Evolutionary conservation across 2,888 invertebrate species (phyloP).

Genomic region (Leucoptera coffeella): DNA sequence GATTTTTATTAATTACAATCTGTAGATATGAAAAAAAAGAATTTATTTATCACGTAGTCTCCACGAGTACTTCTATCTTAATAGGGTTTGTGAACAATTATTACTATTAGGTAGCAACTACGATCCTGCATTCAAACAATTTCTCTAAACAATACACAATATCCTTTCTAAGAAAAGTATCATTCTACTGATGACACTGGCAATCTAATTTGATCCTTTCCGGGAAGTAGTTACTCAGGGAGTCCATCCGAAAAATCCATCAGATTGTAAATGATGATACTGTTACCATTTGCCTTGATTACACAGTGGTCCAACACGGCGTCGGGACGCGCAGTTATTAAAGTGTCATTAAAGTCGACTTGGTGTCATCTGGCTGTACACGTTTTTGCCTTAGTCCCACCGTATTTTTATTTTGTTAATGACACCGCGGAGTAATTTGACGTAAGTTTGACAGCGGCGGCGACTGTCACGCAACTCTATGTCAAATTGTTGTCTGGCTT

Average conservation of each 20-base stretch:
- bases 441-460: constrained; percentile 40
- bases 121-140: too few species aligned
- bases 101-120: too few species aligned
- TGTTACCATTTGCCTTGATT: constrained; percentile 43
- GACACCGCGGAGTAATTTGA: constrained; percentile 43
- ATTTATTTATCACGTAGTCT: too few species aligned
- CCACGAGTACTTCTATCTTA: too few species aligned
- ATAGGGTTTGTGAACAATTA: too few species aligned
- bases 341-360: constrained; percentile 48
- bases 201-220: too few species aligned
- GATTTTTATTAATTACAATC: too few species aligned
- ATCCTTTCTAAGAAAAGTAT: too few species aligned
- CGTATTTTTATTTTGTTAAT: constrained; percentile 36
- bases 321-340: constrained; percentile 45
- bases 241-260: constrained; percentile 16
- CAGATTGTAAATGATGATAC: constrained; percentile 19
- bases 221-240: constrained; percentile 24
- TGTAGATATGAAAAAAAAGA: too few species aligned
- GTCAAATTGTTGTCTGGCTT: constrained; percentile 46
- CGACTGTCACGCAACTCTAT: constrained; percentile 38
- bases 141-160: too few species aligned
- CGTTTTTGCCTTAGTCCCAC: constrained; percentile 29
- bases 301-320: constrained; percentile 26
- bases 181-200: too few species aligned
- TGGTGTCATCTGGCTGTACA: constrained; percentile 42